Percentiles rank a stretch among this genome's conserved stretches.
Conservation (phyloP, 2,888 invertebrate species). For the Drosophila fungiperda region DNA sequence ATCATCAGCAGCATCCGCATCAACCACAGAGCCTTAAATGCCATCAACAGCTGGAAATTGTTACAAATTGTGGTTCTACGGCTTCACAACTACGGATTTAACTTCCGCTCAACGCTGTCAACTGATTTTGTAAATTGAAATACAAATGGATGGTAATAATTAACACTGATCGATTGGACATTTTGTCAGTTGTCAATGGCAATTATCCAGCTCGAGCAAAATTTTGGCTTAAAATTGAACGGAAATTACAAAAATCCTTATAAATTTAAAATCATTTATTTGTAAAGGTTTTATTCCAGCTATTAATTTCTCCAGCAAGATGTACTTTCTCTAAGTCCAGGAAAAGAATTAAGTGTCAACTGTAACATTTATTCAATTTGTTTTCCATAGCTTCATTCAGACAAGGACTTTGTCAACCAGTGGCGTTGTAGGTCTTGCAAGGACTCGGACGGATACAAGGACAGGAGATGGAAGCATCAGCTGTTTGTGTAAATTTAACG, state of each 20-base stretch:
- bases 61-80: constrained; percentile 31
- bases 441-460: constrained; percentile 5
- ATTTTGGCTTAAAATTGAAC: not conserved
- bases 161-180: constrained; percentile 28
- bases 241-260: not conserved
- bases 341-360: constrained; percentile 48
- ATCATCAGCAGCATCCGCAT: constrained; percentile 1
- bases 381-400: constrained; percentile 28
- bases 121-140: constrained; percentile 28
- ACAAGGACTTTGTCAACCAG: constrained; percentile 8
- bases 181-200: constrained; percentile 10
- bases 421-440: constrained; percentile 7
- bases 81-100: constrained; percentile 44
- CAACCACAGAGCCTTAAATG: constrained; percentile 45
- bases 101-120: constrained; percentile 51
- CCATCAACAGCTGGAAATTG: constrained; percentile 55
- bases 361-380: constrained; percentile 63
- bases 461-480: constrained; percentile 15
- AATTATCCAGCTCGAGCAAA: not conserved
- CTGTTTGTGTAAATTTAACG: constrained; percentile 59
- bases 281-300: not conserved
- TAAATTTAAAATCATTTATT: constrained; percentile 4
- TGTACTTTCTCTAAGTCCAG: not conserved
- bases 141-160: constrained; percentile 19
- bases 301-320: not conserved